Base-by-base conservation (phyloP, 2,888 invertebrate genomes). In the Caenorhabditis sinica region DNA sequence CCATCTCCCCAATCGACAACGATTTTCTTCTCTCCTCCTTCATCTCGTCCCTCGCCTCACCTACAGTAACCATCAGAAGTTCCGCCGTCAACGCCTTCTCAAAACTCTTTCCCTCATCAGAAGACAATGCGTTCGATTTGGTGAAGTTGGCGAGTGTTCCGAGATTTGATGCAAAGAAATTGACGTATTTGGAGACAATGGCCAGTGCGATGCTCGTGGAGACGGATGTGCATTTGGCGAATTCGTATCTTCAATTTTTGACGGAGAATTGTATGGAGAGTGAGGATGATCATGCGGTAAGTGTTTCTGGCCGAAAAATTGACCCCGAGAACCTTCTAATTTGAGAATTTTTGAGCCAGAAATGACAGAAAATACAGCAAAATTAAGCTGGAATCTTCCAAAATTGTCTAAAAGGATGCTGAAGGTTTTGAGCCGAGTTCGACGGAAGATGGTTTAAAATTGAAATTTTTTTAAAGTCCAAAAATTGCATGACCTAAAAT, bases 161-260 rank as follows among this genome's bases (percentile, higher is more conserved):
- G 5, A 60, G 76, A 17, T 80, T 84, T 33, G 66, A 76, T 20
- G 28, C 71, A 5, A 40, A 33, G 1, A 72, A 81, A 25, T 15
- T 61, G 40, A 53, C 68, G 33, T 84, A 61, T 53, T 25, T 84
- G 60, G 68, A 72, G 11, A 58, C 28, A 8, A 25, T 84, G 51
- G 72, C 81, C 1, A 30, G 25, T 17, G 84, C 81, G 2, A 58
- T 81, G 6, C 43, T 58, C 5, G 72, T 81, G 23, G 84, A 84
- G 30, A 45, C 66, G 11, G 72, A 81, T 49, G n/a, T 8, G 11
- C 13, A 53, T 8, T 5, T 77, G n/a, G 63, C 81, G 1, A 75
- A 68, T n/a, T 40, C 40, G 9, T 84, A 84, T 76, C 15, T 84
- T 9, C 65, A 76, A 28, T 84, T 81, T 68, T 66, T 84, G 45